A percentile compares a stretch with the other conserved stretches of the same genome.
Conservation (phyloP, 2,888 invertebrate species). For the Synanthedon vespiformis region DNA sequence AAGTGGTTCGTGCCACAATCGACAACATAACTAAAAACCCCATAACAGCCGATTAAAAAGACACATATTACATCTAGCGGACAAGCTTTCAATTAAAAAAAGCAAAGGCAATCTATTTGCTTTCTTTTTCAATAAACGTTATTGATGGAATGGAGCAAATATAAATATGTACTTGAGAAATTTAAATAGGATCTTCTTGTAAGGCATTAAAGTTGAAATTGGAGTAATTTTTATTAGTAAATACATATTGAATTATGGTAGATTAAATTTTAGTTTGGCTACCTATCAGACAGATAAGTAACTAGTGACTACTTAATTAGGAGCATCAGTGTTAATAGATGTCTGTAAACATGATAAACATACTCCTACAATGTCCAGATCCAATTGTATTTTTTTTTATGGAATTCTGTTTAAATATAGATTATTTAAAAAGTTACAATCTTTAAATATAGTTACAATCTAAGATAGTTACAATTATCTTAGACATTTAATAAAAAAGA, state of each 20-base stretch:
- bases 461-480: no score
- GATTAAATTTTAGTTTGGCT: background rate
- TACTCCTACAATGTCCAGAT: no score
- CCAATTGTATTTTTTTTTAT: no score
- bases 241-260: background rate
- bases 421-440: no score
- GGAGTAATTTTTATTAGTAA: background rate
- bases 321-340: no score
- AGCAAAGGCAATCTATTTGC: background rate
- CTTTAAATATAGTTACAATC: no score
- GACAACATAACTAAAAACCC: background rate
- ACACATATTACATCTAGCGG: slow-evolving; percentile 1
- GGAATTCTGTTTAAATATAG: no score
- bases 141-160: background rate
- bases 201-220: background rate
- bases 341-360: no score
- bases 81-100: slow-evolving; percentile 12
- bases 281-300: background rate
- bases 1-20: background rate
- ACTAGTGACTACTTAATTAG: background rate
- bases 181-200: background rate
- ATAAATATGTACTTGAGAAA: background rate
- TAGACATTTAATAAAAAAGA: no score
- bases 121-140: background rate
- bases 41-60: background rate